Evolutionary conservation across 2,888 invertebrate genomes (phyloP).

Genomic region (Stenodera caucasica): DNA sequence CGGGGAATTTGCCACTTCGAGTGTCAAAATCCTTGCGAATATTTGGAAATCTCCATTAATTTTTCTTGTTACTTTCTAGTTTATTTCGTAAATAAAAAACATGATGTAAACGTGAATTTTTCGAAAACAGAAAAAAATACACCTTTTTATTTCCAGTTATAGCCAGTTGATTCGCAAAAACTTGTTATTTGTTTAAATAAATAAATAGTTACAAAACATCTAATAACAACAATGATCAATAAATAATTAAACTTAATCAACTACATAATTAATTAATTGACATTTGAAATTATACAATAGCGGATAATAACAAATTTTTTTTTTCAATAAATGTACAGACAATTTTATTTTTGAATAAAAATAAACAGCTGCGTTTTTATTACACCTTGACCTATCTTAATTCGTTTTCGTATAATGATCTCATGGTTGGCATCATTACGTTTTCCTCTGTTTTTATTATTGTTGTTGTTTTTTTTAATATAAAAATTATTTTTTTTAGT

Average conservation of each 20-base stretch:
- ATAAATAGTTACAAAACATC: too few species aligned
- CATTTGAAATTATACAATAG: not conserved
- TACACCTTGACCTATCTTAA: constrained; percentile 11
- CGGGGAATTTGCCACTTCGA: not conserved
- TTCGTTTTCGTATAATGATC: constrained; percentile 9
- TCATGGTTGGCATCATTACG: constrained; percentile 5
- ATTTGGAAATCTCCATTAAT: not conserved
- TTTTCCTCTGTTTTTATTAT: constrained; percentile 5
- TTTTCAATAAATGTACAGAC: too few species aligned
- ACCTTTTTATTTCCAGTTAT: not conserved
- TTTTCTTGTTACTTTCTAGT: not conserved
- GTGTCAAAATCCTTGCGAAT: not conserved
- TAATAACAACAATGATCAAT: not conserved
- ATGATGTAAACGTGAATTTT: not conserved
- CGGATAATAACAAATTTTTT: too few species aligned
- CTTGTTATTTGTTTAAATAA: not conserved
- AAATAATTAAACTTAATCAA: not conserved
- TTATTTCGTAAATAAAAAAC: too few species aligned
- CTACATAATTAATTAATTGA: not conserved
- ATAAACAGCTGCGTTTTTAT: constrained; percentile 6
- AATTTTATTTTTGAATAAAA: not conserved
- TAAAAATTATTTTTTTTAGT: too few species aligned
- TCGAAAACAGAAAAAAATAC: not conserved
- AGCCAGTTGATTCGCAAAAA: not conserved
- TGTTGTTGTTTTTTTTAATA: too few species aligned